Evolutionary conservation across 2,888 invertebrate genomes (phyloP), one percentile per base, ranked within the genome.

Genomic region (Erebia aethiops): DNA sequence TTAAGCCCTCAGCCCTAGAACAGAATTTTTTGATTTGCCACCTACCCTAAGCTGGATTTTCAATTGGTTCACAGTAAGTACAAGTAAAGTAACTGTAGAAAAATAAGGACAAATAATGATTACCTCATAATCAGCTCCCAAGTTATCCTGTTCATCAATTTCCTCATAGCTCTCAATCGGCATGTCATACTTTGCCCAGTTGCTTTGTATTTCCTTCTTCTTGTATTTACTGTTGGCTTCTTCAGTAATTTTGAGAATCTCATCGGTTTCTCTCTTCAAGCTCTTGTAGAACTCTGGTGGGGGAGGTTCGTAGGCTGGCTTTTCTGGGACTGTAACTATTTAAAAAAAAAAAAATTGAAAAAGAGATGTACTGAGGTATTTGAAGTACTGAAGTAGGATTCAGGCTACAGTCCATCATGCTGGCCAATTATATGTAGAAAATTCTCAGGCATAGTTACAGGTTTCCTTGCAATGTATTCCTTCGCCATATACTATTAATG

Each of bases 61-160:
- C 35, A 35, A 35, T 7, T 35, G 35, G 7, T 35, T 1, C 35
- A 35, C 35, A 35, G 7, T 35, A 35, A 35, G 35, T 35, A 35
- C 35, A 35, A 52, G 9, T 16, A 62, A 10, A 26, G 13, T 13
- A 43, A 49, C 52, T 16, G 1, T 35, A 49, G 51, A 57, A 60
- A 60, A n/a, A 16, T 66, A 58, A 4, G 18, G 10, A 46, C 13
- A 10, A 3, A 41, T 60, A 61, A 7, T 1, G 7, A 35, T 73
- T 81, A 92, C 93, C 85, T 92, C 91, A 86, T 91, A 93, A 78
- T 93, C 91, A 26, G 93, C 93, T n/a, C 93, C 93, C 71, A 89
- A 75, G 70, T 86, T 86, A 67, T 92, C 91, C 64, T 89, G 87
- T 67, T 91, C 90, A 73, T 92, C 90, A 71, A 91, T 84, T 70